A percentile compares a stretch with the other conserved stretches of the same genome.
Evolutionary conservation across 2,797 vertebrate species (phyloP).

Genomic region (Rhabdophis nuchalis): DNA sequence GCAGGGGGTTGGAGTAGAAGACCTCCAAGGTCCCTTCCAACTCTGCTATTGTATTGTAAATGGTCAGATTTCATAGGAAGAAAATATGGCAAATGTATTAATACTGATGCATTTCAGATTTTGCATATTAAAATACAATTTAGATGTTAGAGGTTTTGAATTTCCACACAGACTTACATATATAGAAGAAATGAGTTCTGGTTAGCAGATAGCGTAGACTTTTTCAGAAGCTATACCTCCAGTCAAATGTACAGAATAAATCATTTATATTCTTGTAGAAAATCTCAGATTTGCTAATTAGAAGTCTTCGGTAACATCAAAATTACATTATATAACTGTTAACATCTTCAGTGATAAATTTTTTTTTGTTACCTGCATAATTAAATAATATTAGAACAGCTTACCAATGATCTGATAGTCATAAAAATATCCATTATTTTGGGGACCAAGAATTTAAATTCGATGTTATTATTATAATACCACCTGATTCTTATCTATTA

Average conservation of each 20-base stretch:
- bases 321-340: background rate
- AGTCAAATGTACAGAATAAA: constrained; percentile 26
- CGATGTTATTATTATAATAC: background rate
- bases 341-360: background rate
- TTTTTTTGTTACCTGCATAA: constrained; percentile 9
- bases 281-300: constrained; percentile 13
- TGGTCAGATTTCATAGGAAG: constrained; percentile 8
- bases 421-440: background rate
- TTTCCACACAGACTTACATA: constrained; percentile 12
- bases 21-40: too few relatives aligned
- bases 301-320: background rate
- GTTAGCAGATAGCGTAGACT: constrained; percentile 17
- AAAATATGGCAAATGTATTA: constrained; percentile 1
- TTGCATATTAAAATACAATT: constrained; percentile 22
- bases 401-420: background rate
- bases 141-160: background rate
- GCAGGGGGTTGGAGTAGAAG: too few relatives aligned
- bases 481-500: background rate
- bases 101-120: constrained; percentile 40
- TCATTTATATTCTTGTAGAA: background rate
- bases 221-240: constrained; percentile 3
- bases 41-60: too few relatives aligned
- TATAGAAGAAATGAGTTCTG: background rate
- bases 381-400: constrained; percentile 23
- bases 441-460: constrained; percentile 1